Evolutionary conservation across 1,140 invertebrate genomes (phyloP), one percentile per base, ranked within the genome.

Genomic region (Artemia franciscana): DNA sequence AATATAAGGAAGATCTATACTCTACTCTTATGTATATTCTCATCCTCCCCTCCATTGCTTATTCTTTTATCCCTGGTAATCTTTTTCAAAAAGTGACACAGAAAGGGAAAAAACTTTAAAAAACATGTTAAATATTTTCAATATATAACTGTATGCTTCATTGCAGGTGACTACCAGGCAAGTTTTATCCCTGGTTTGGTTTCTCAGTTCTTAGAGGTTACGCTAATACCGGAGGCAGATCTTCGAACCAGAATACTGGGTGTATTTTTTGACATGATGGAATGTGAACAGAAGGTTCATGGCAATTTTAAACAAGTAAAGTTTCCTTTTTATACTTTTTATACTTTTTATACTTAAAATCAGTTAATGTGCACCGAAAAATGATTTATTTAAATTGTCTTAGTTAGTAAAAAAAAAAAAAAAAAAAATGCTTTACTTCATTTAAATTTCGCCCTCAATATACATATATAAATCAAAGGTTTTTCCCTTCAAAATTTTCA

Each of bases 221-320:
- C 91, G 0, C 73, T 96, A 21, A 88, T 96, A 21, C 88, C 88
- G 0, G 89, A 94, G 70, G 80, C 80, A 63, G 85, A 89, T 67
- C 71, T 97, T 18, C 77, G 92, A 5, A 87, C 91, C 69, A 87
- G 88, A 0, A 95, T 91, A 0, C 77, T 98, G 18, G 86, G 89
- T 7, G 91, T 96, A 26, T 91, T 97, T 68, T 96, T 94, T 70
- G 91, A 96, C 69, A 91, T 98, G 83, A 93, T 98, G 86, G 86
- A 92, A 65, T 88, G 85, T 70, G 93, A 97, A 70, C 84, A 91
- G 63, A 79, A 82, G 64, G 78, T 80, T 4, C 79, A 82, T 2
- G 88, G 88, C 5, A 85, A 85, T 68, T 93, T 93, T 68, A 83
- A 86, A 65, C 80, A 87, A 71, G 78, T 79, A 63, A 62, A n/a